Conservation (phyloP, 2,888 invertebrate genomes). For the Alsophila aescularia region DNA sequence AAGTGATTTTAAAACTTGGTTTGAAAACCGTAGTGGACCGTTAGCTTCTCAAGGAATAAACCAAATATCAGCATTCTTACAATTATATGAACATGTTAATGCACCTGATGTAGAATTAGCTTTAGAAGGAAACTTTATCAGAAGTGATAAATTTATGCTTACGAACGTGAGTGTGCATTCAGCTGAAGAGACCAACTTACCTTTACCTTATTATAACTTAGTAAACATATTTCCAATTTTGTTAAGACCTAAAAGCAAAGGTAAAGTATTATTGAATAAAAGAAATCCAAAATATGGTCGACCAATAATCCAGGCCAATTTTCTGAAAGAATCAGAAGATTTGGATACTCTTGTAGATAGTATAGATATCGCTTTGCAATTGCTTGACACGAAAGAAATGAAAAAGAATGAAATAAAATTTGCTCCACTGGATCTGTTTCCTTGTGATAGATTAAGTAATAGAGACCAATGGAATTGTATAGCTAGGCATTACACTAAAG, state of each 20-base stretch:
- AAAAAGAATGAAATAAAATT: slow-evolving; percentile 74
- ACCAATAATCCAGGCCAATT: slow-evolving; percentile 75
- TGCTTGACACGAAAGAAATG: slow-evolving; percentile 75
- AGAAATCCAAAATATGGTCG: slow-evolving; percentile 77
- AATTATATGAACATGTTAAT: slow-evolving; percentile 71
- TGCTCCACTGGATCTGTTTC: slow-evolving; percentile 74
- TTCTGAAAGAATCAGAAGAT: slow-evolving; percentile 76
- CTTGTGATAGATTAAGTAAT: slow-evolving; percentile 72
- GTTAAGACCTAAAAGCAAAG: slow-evolving; percentile 74
- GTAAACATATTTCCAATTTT: slow-evolving; percentile 73
- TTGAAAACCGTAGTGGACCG: slow-evolving; percentile 68
- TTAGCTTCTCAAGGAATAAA: slow-evolving; percentile 76
- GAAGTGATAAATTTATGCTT: slow-evolving; percentile 78
- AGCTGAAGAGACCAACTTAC: slow-evolving; percentile 71
- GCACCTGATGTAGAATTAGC: slow-evolving; percentile 75
- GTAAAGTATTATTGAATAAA: slow-evolving; percentile 72
- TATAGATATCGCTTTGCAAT: slow-evolving; percentile 74
- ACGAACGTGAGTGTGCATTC: slow-evolving; percentile 72
- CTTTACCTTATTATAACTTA: slow-evolving; percentile 76
- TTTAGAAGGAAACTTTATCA: slow-evolving; percentile 74
- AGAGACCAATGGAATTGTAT: slow-evolving; percentile 81
- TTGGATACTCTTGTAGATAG: slow-evolving; percentile 74
- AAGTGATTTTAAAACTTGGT: slow-evolving; percentile 77
- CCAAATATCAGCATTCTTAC: slow-evolving; percentile 76
- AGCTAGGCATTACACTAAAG: slow-evolving; percentile 77